Base-by-base conservation (phyloP, 2,888 invertebrate species). In the Pemphredon lugubris region DNA sequence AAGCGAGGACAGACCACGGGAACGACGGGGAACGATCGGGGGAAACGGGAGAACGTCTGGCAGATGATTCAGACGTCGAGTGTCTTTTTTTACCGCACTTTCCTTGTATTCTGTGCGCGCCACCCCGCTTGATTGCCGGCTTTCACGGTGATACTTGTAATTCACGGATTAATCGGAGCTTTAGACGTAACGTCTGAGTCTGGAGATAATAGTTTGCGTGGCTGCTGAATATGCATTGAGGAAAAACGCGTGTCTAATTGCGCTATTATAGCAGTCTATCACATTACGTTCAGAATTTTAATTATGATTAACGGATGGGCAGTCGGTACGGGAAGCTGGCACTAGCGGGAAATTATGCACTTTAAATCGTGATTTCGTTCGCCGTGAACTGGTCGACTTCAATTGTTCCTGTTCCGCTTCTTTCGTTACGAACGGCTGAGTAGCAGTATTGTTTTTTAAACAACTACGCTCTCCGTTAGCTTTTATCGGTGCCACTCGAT, bases 321-420 rank as follows among this genome's bases (percentile, higher is more conserved):
- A 37, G 48, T 70, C 48, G 71, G 57, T 37, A 70, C 54, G 44
- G 70, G 71, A 70, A 64, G 53, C 26, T 54, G n/a, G 20, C 30
- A 48, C 58, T 64, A 63, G 71, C 71, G 70, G 70, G 71, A 72
- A 71, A 72, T 72, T 70, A 20, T 47, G 58, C 57, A 37, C 57
- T 70, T 71, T 48, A 53, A 70, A 53, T 37, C 13, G 20, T 18
- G 11, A 30, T 50, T 64, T 26, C 26, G 21, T 21, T 30, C 23
- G 11, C 53, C 45, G 4, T 7, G 26, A 21, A 20, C 7, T 39
- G 6, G 26, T 11, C 1, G 2, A 9, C 1, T 39, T 32, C 2
- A 2, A 1, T 9, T n/a, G n/a, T n/a, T n/a, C n/a, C n/a, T n/a
- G n/a, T n/a, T n/a, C n/a, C n/a, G n/a, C n/a, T n/a, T n/a, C n/a